Conservation (phyloP, 2,888 invertebrate species). For the Scrobipalpa costella region DNA sequence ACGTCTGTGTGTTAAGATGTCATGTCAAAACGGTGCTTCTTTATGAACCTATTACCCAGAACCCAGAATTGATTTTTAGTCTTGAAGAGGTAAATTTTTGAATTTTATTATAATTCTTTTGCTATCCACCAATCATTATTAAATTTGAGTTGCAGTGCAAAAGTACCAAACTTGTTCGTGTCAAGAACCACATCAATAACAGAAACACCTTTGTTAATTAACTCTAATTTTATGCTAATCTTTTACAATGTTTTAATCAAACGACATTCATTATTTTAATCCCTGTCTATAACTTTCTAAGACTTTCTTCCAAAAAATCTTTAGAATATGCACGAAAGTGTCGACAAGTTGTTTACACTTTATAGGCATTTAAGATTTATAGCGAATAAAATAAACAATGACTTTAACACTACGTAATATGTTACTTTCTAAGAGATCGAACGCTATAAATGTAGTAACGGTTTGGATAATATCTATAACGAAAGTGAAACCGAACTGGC, state of each 20-base stretch:
- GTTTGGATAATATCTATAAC: neutral
- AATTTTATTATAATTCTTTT: too few species aligned
- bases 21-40: neutral
- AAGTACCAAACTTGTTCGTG: too few species aligned
- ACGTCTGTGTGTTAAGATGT: slow-evolving; percentile 1
- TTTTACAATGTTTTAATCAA: neutral
- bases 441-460: neutral
- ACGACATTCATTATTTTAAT: slow-evolving; percentile 20
- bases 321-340: slow-evolving; percentile 1
- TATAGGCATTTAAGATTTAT: slow-evolving; percentile 1
- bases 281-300: slow-evolving; percentile 22
- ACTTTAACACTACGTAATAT: neutral
- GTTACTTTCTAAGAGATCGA: slow-evolving; percentile 1
- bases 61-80: too few species aligned
- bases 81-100: too few species aligned
- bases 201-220: neutral
- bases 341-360: neutral
- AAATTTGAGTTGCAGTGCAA: too few species aligned
- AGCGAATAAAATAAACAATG: slow-evolving; percentile 10
- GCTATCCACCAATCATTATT: too few species aligned
- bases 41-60: neutral
- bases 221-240: slow-evolving; percentile 18
- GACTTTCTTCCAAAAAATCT: slow-evolving; percentile 18
- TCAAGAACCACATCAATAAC: neutral
- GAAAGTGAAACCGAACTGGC: neutral